Percentiles rank a stretch among this genome's conserved stretches.
phyloP scores from a whole-genome alignment of 2,797 vertebrate species.

The Aselliscus stoliczkanus region DNA sequence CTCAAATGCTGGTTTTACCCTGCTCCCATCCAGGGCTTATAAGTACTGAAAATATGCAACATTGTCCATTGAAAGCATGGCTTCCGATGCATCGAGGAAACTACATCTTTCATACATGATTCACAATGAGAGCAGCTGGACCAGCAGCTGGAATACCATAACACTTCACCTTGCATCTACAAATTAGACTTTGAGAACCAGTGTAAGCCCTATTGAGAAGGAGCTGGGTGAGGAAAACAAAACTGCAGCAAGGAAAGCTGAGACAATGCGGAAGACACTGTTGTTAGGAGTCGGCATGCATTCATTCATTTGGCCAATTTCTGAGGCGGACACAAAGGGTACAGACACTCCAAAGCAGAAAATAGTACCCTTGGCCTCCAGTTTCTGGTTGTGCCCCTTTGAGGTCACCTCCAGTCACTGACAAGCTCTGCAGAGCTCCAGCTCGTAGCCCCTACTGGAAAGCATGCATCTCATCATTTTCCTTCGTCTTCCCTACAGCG shows the following conservation, averaged over 20 bases:
- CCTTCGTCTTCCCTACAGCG: background rate
- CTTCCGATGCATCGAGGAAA: background rate
- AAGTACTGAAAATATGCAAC: slow-evolving; percentile 4
- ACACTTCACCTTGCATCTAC: background rate
- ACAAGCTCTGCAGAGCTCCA: background rate
- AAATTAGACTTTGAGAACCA: background rate
- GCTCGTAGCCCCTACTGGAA: background rate
- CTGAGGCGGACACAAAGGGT: background rate
- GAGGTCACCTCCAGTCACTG: background rate
- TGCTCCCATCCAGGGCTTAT: background rate
- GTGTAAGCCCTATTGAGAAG: background rate
- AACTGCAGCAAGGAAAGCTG: background rate
- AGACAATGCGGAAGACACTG: background rate
- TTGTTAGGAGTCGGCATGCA: background rate
- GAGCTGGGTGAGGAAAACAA: background rate
- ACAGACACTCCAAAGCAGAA: background rate
- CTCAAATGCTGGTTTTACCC: background rate
- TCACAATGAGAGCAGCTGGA: background rate
- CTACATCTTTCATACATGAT: background rate
- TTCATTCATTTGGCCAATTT: background rate
- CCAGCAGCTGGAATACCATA: background rate
- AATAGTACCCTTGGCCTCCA: background rate
- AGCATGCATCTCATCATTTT: background rate
- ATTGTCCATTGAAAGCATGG: background rate
- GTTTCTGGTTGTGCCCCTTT: too few relatives aligned